phyloP scores from a whole-genome alignment of 2,797 vertebrate species.

The Rhinatrema bivittatum region DNA sequence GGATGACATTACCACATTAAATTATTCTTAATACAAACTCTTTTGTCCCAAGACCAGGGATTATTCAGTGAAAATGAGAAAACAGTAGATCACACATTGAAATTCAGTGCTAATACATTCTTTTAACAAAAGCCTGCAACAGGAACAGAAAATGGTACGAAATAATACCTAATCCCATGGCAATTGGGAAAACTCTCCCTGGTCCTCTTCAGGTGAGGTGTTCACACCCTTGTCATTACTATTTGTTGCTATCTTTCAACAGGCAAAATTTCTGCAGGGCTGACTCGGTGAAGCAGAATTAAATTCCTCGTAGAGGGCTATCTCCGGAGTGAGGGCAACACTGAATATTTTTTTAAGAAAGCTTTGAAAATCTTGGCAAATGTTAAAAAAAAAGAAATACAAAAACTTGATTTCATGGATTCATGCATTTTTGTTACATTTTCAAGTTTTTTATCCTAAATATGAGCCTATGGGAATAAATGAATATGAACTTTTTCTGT shows the following conservation, averaged over 20 bases:
- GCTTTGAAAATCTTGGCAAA: no score
- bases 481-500: no score
- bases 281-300: neutral
- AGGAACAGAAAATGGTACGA: constrained; percentile 25
- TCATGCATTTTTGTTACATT: no score
- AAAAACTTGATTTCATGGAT: no score
- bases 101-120: constrained; percentile 32
- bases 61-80: constrained; percentile 42
- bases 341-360: neutral
- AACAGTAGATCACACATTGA: constrained; percentile 22
- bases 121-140: constrained; percentile 23
- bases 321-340: neutral
- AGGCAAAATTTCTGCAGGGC: neutral
- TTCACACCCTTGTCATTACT: constrained; percentile 9
- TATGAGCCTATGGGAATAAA: no score
- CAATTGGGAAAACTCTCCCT: no score
- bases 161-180: constrained; percentile 16
- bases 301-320: neutral
- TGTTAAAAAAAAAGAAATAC: no score
- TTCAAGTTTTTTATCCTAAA: no score
- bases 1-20: neutral
- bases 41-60: constrained; percentile 40
- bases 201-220: neutral
- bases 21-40: constrained; percentile 14
- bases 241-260: neutral